Evolutionary conservation across 2,888 invertebrate genomes (phyloP).

Genomic region (Tolmerus cingulatus): DNA sequence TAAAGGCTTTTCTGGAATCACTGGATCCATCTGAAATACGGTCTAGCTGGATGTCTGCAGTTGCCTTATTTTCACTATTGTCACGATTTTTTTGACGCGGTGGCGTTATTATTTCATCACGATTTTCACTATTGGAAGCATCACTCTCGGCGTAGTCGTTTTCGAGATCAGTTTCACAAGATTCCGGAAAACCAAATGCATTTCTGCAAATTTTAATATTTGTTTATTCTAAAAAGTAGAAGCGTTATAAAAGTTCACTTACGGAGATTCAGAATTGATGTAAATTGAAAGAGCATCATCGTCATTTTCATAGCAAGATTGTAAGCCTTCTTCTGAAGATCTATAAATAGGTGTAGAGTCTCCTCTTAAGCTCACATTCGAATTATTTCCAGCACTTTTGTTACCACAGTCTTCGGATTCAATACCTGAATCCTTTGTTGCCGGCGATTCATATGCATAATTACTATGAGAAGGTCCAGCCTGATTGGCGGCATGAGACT

Average conservation of each 20-base stretch:
- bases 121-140: background rate
- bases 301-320: background rate
- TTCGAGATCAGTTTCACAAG: background rate
- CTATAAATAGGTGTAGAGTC: background rate
- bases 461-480: background rate
- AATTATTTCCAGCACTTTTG: background rate
- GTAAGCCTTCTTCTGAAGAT: background rate
- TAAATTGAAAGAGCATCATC: conserved; percentile 20
- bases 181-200: background rate
- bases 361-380: background rate
- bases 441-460: background rate
- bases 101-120: background rate
- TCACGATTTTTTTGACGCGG: background rate
- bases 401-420: background rate
- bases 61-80: background rate
- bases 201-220: background rate
- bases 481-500: background rate
- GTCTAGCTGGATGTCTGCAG: background rate
- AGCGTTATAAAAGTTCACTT: background rate
- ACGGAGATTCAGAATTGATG: background rate
- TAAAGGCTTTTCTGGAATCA: background rate
- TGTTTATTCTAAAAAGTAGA: background rate
- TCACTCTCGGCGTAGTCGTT: too few relatives aligned
- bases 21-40: background rate
- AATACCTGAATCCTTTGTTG: background rate